These are phyloP conservation scores for Ia io DNA, from an alignment of 2,113 vertebrate genomes.

Conservation along the genomic window DNA sequence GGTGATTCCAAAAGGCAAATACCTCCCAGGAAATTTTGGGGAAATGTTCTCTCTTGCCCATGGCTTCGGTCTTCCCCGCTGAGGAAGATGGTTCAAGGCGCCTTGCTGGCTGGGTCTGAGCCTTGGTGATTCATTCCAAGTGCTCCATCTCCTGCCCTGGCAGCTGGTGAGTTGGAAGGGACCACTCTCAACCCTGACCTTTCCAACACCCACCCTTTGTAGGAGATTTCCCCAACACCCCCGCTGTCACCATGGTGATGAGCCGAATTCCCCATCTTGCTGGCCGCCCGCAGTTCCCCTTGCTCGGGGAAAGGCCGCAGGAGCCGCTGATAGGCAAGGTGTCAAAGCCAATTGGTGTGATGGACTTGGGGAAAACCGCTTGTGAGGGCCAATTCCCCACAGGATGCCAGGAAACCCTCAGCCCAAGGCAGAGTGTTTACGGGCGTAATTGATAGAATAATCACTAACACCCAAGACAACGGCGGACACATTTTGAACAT, in stretches of 20 bases:
- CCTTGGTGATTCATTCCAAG: not conserved
- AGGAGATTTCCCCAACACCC: conserved; percentile 54
- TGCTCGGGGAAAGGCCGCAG: conserved; percentile 60
- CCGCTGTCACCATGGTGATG: conserved; percentile 64
- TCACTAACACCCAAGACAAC: conserved; percentile 68
- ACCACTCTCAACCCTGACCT: not conserved
- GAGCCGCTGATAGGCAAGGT: conserved; percentile 76
- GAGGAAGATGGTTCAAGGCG: too few species aligned
- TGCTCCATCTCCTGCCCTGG: fast-evolving
- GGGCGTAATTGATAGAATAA: conserved; percentile 82
- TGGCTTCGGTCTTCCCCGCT: not conserved
- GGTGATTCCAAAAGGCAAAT: not conserved
- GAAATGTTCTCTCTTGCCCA: not conserved
- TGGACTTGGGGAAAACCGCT: conserved; percentile 79
- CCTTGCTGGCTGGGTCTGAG: not conserved
- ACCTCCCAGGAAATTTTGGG: not conserved
- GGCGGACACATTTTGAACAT: conserved; percentile 67
- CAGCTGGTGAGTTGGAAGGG: not conserved
- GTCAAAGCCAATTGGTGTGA: conserved; percentile 80
- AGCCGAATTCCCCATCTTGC: conserved; percentile 72
- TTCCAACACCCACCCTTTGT: not conserved
- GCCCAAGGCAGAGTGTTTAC: conserved; percentile 75
- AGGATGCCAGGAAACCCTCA: conserved; percentile 76
- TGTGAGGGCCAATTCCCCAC: conserved; percentile 77
- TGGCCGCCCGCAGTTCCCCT: conserved; percentile 53